These are phyloP conservation scores for Coracias cyanogaster DNA, from an alignment of 2,797 vertebrate species.

Conservation along the genomic window DNA sequence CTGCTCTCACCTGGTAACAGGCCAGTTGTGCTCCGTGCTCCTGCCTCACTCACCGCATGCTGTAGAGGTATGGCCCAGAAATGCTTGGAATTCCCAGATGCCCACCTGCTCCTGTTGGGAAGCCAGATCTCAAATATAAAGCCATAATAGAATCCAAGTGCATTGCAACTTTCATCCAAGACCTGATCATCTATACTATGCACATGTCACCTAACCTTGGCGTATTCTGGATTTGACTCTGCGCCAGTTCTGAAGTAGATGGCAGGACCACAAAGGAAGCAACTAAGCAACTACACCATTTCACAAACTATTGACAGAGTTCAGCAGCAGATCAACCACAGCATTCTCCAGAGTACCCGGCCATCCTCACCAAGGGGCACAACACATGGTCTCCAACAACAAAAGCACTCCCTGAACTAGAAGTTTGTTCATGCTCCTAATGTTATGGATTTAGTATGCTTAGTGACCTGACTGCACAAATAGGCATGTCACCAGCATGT, in stretches of 20 bases:
- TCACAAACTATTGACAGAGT: neutral
- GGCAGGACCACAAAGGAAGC: neutral
- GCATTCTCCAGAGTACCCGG: neutral
- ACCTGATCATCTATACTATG: neutral
- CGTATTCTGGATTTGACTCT: neutral
- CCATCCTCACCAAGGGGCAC: neutral
- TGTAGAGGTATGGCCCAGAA: neutral
- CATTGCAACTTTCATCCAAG: neutral
- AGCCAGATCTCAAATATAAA: neutral
- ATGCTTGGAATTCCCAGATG: neutral
- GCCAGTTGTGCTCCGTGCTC: neutral
- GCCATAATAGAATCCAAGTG: neutral
- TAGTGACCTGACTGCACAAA: neutral
- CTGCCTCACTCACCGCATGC: neutral
- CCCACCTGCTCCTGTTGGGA: neutral
- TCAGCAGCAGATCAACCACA: neutral
- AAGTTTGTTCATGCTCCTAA: neutral
- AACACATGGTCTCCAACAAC: neutral
- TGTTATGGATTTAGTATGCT: neutral
- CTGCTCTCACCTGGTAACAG: neutral
- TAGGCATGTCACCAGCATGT: neutral
- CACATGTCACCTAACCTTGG: neutral
- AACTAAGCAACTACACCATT: neutral
- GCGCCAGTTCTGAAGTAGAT: neutral
- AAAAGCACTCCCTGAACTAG: neutral